Conservation (phyloP, 2,888 invertebrate genomes). For the Zaprionus obscuricornis region DNA sequence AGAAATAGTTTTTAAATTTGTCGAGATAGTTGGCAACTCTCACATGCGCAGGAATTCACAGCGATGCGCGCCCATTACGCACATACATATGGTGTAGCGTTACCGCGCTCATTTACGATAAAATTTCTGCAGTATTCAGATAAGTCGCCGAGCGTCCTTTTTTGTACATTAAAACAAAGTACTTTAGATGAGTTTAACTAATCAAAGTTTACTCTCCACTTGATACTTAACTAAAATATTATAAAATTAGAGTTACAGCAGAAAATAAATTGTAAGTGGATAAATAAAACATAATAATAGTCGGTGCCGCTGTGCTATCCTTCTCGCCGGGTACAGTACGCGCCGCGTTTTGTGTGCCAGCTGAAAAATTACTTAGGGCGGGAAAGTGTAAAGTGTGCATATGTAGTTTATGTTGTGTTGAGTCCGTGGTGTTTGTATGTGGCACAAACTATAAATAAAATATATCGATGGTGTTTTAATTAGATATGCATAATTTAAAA, state of each 20-base stretch:
- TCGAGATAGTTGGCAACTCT: slow-evolving; percentile 5
- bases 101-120: slow-evolving; percentile 57
- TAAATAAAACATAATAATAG: slow-evolving; percentile 2
- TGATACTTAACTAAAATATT: neutral
- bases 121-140: slow-evolving; percentile 46
- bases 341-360: slow-evolving; percentile 55
- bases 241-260: neutral
- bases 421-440: slow-evolving; percentile 8
- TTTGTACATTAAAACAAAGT: slow-evolving; percentile 10
- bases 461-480: slow-evolving; percentile 32
- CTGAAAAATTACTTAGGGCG: slow-evolving; percentile 41
- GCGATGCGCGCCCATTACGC: slow-evolving; percentile 4
- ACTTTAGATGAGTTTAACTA: slow-evolving; percentile 12
- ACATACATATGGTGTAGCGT: slow-evolving; percentile 15
- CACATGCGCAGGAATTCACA: slow-evolving; percentile 20
- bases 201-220: neutral
- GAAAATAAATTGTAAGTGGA: slow-evolving; percentile 41
- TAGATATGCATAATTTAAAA: slow-evolving; percentile 7
- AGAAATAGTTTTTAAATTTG: no score
- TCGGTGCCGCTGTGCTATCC: slow-evolving; percentile 44
- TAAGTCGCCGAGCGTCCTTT: slow-evolving; percentile 52
- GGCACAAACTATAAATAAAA: slow-evolving; percentile 63
- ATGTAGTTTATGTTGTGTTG: slow-evolving; percentile 5
- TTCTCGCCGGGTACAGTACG: slow-evolving; percentile 66
- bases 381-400: slow-evolving; percentile 54